Evolutionary conservation across 2,888 invertebrate species (phyloP).

Genomic region (Salticus scenicus): DNA sequence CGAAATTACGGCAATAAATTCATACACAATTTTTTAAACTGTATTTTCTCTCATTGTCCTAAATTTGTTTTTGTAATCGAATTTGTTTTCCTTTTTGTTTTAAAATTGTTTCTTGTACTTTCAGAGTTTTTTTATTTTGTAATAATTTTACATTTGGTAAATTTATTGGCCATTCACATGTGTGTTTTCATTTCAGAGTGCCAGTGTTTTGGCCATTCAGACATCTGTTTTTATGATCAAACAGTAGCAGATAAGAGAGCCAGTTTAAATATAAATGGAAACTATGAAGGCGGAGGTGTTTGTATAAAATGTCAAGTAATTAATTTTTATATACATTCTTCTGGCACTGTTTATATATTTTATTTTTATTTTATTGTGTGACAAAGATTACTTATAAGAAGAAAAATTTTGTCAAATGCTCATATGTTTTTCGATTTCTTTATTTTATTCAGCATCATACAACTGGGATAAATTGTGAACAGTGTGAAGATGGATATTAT

Average conservation of each 20-base stretch:
- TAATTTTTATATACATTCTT: constrained; percentile 63
- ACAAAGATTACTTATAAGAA: background rate
- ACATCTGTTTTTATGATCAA: constrained; percentile 85
- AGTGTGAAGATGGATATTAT: constrained; percentile 87
- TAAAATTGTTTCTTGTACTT: too few species aligned
- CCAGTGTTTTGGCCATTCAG: constrained; percentile 91
- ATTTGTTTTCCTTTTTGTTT: too few species aligned
- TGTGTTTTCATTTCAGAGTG: constrained; percentile 79
- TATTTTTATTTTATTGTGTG: background rate
- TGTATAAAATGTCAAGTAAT: constrained; percentile 92
- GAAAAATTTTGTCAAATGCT: too few species aligned
- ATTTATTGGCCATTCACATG: too few species aligned
- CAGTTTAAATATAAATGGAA: constrained; percentile 82
- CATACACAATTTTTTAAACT: too few species aligned
- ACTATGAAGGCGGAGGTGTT: constrained; percentile 85
- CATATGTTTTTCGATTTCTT: background rate
- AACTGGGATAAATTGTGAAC: constrained; percentile 94
- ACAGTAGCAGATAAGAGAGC: constrained; percentile 82
- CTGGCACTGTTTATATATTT: background rate
- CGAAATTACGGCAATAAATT: too few species aligned
- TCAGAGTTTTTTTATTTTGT: too few species aligned
- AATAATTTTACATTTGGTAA: too few species aligned
- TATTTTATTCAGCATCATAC: constrained; percentile 82
- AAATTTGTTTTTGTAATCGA: too few species aligned
- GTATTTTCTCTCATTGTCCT: too few species aligned